Base-by-base conservation (phyloP, 2,113 vertebrate genomes). In the Xerus inauris region DNA sequence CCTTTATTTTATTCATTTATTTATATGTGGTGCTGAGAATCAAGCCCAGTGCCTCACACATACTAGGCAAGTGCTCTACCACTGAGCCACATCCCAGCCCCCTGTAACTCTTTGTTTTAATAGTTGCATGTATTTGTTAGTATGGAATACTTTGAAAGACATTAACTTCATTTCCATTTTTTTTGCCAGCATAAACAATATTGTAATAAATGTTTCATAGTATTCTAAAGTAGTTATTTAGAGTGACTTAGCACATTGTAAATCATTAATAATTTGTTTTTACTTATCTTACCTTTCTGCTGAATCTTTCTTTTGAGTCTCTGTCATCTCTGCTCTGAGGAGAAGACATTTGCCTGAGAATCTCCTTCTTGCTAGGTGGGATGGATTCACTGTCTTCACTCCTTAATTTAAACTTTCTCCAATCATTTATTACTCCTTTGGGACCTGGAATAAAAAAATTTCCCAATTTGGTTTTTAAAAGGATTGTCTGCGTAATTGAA, bases 341-440 rank as follows among this genome's bases (percentile, higher is more conserved):
- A 88, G 99, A 99, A 51, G 99, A 99, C 99, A 99, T 99, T 97
- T 99, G 99, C 97, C 99, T 98, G 72, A 99, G 99, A 47, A 99
- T 99, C 97, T 99, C 99, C 95, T 97, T 99, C 98, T 99, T 99
- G 92, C 98, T 99, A 22, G 98, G 90, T 93, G 99, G 98, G 83
- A 99, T 49, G 84, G 98, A 98, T 14, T 99, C 99, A 94, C 97
- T 96, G 14, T 99, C 99, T 99, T 99, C 98, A 1, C 99, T 99
- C 97, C 99, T 99, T 98, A 99, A 91, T 93, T 99, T 99, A 98
- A 99, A 99, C 97, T 99, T 99, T 96, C 99, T 99, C 99, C 99
- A 99, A 98, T 99, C 99, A 97, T 99, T 98, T 98, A 99, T 99
- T 89, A 99, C 99, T 19, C 99, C 99, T 98, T 99, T 99, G 93